These are phyloP conservation scores for Drosophila vallismaia DNA, from an alignment of 2,888 invertebrate genomes.

Conservation along the genomic window DNA sequence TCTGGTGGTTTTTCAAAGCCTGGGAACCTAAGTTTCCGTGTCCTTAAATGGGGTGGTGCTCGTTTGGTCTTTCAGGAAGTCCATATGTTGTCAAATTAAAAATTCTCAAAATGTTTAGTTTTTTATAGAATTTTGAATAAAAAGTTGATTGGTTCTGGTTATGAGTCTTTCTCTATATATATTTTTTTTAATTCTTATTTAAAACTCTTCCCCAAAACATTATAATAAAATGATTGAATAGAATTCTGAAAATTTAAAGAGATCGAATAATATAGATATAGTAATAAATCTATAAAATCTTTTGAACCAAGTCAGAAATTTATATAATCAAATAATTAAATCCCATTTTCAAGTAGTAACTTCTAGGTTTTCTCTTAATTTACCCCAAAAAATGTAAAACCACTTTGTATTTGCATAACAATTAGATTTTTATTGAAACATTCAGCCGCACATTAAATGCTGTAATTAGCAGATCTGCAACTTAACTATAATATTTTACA, in stretches of 20 bases:
- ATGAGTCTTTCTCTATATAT: too few relatives aligned
- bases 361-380: neutral
- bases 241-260: too few relatives aligned
- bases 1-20: conserved; percentile 55
- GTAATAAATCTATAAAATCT: too few relatives aligned
- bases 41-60: neutral
- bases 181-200: too few relatives aligned
- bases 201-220: too few relatives aligned
- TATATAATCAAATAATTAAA: too few relatives aligned
- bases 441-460: conserved; percentile 66
- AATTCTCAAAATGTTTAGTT: neutral
- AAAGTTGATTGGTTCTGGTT: too few relatives aligned
- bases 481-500: conserved; percentile 69
- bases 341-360: too few relatives aligned
- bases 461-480: conserved; percentile 49
- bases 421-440: conserved; percentile 78
- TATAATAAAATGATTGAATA: too few relatives aligned
- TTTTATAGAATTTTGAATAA: neutral
- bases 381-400: neutral
- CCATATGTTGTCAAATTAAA: conserved; percentile 11
- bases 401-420: conserved; percentile 59
- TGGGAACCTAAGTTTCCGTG: conserved; percentile 70
- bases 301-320: too few relatives aligned
- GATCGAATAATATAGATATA: too few relatives aligned
- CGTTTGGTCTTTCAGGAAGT: neutral